phyloP scores from a whole-genome alignment of 2,797 vertebrate species.

The Coracias cyanogaster region DNA sequence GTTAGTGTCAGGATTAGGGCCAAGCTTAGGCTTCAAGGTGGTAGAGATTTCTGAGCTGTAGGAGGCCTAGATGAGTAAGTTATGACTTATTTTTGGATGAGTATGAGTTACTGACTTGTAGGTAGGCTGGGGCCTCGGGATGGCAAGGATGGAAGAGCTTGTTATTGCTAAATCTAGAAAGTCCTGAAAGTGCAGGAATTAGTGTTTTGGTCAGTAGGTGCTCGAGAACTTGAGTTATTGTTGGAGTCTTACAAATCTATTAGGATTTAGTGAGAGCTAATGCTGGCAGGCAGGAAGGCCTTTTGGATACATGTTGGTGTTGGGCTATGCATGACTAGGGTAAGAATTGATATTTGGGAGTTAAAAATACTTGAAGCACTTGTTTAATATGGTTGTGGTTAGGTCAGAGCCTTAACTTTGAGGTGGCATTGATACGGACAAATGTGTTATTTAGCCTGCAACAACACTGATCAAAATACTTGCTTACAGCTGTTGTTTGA shows the following conservation, averaged over 20 bases:
- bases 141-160: not conserved
- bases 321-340: not conserved
- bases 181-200: not conserved
- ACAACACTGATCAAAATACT: not conserved
- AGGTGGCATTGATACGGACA: not conserved
- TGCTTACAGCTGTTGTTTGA: not conserved
- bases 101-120: not conserved
- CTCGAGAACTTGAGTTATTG: not conserved
- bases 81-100: not conserved
- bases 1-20: not conserved
- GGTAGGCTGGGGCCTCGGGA: not conserved
- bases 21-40: not conserved
- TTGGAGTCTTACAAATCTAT: not conserved
- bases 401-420: not conserved
- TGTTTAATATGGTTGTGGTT: not conserved
- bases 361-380: not conserved
- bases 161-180: not conserved
- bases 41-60: not conserved
- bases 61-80: not conserved
- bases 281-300: not conserved
- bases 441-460: not conserved
- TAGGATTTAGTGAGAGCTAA: not conserved
- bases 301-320: not conserved
- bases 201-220: not conserved
- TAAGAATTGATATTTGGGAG: not conserved